Conservation (phyloP, 2,113 vertebrate species). For the Seriola dumerili region DNA sequence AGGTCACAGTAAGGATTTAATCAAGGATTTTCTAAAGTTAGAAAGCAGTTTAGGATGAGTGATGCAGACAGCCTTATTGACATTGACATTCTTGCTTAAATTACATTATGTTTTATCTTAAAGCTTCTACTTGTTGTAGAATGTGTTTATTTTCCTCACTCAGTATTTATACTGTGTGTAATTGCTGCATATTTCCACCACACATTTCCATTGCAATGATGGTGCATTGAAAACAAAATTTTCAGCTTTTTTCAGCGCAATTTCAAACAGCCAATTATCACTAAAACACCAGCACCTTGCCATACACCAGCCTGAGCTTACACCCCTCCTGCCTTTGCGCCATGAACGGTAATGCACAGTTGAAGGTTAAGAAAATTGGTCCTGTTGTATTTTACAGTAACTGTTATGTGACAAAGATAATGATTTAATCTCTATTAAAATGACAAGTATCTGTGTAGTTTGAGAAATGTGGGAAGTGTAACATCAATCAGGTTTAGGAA, state of each 20-base stretch:
- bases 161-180: neutral
- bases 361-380: neutral
- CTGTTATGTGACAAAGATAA: neutral
- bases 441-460: neutral
- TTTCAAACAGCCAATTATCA: slow-evolving; percentile 8
- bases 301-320: neutral
- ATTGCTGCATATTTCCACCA: neutral
- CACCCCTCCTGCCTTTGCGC: neutral
- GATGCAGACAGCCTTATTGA: neutral
- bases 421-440: neutral
- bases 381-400: neutral
- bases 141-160: slow-evolving; percentile 2
- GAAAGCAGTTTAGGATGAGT: slow-evolving; percentile 11
- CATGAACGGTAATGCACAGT: neutral
- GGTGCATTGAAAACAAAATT: neutral
- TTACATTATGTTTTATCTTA: neutral
- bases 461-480: too few relatives aligned
- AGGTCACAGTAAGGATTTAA: slow-evolving; percentile 38
- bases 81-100: neutral
- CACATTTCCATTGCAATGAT: neutral
- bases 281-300: neutral
- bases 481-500: neutral
- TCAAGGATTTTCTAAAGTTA: slow-evolving; percentile 5
- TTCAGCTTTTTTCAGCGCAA: neutral
- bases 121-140: neutral